phyloP scores from a whole-genome alignment of 2,888 invertebrate species.

The Ischnura elegans region DNA sequence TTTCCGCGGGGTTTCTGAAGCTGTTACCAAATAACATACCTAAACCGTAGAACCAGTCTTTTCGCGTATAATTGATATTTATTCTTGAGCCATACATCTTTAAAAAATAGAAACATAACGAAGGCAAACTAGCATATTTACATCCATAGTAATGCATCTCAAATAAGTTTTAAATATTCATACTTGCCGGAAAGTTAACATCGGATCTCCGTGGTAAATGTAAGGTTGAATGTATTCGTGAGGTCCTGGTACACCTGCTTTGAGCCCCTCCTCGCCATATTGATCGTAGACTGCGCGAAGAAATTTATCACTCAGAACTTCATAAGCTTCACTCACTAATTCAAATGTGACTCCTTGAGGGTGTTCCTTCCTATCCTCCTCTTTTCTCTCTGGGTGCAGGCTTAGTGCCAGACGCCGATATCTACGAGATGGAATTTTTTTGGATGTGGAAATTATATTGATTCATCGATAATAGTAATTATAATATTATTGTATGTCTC shows the following conservation, averaged over 20 bases:
- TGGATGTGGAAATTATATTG: not conserved
- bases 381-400: slow-evolving; percentile 81
- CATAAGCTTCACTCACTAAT: slow-evolving; percentile 88
- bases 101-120: no score
- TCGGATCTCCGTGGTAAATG: slow-evolving; percentile 89
- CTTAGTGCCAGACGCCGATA: slow-evolving; percentile 81
- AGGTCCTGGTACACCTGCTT: slow-evolving; percentile 87
- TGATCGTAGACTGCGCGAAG: slow-evolving; percentile 90
- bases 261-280: slow-evolving; percentile 93
- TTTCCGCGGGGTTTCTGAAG: no score
- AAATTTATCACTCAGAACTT: slow-evolving; percentile 85
- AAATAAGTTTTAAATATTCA: no score
- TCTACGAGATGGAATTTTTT: slow-evolving; percentile 72
- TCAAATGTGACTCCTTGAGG: slow-evolving; percentile 81
- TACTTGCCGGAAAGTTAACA: slow-evolving; percentile 83
- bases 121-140: no score
- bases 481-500: slow-evolving; percentile 47
- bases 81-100: no score
- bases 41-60: no score
- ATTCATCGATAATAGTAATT: slow-evolving; percentile 24
- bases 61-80: no score
- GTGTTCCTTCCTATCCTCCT: slow-evolving; percentile 79
- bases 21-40: no score
- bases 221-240: slow-evolving; percentile 85
- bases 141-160: no score